Base-by-base conservation (phyloP, 2,113 vertebrate genomes). In the Campylorhamphus procurvoides region DNA sequence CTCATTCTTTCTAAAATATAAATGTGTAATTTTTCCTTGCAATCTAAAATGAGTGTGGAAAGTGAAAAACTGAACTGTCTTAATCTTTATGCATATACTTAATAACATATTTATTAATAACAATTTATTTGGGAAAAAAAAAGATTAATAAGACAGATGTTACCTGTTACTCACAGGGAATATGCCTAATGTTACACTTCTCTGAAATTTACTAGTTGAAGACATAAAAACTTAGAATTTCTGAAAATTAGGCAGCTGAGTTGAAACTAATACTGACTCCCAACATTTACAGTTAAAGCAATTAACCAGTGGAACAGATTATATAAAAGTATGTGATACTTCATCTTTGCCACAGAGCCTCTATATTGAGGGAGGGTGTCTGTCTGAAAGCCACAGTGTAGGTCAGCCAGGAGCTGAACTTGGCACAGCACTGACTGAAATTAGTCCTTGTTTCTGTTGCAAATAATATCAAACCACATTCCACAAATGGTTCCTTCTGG, bases 101-200 rank as follows among this genome's bases (percentile, higher is more conserved):
- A 80, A 53, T 44, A 58, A 35, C 2, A n/a, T 62, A 53, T 66
- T 37, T 37, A 37, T 37, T 37, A 37, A 37, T 37, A 37, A 37
- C 37, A 37, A 58, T 71, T 80, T 50, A 50, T 35, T 55, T 64
- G 14, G 5, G 22, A 55, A 40, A n/a, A 29, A 29, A 52, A 55
- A 6, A 8, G 15, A 6, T 42, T 53, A 53, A 12, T 44, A 62
- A 59, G 10, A 37, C 58, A 31, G 3, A 15, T 82, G 15, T 62
- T 88, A 49, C 6, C 9, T 66, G 6, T 42, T 59, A 77, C 3
- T 14, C 6, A 4, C 24, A 16, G 71, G 50, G 39, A 88, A 74
- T 15, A 35, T 58, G 5, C 7, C 20, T 14, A 33, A 1, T 2
- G 0, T 58, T 46, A 39, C 2, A 1, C 3, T 37, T 49, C 37